Base-by-base conservation (phyloP, 2,797 vertebrate genomes). In the Champsocephalus esox region DNA sequence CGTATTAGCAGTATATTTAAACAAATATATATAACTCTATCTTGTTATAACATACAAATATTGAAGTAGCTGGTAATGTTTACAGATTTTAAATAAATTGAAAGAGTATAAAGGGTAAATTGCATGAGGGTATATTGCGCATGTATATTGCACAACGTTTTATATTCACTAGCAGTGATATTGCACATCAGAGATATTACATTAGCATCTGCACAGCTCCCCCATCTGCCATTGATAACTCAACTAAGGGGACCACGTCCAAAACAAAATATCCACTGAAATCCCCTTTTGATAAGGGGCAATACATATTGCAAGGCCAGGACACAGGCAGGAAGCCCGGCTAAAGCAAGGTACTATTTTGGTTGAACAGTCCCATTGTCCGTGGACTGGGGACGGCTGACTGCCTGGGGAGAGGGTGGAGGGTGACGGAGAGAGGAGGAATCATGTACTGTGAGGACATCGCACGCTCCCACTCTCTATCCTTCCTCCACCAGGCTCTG, bases 291-390 rank as follows among this genome's bases (percentile, higher is more conserved):
- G 85, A 91, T 92, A 87, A 82, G 60, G 24, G n/a, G 58, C 45
- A 81, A 87, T 80, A 90, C 80, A 82, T 86, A 86, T 78, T 81
- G 82, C 85, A 73, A 90, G 82, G 78, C 80, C 60, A 75, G 80
- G 71, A 87, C 84, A 50, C 52, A 70, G 75, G 72, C 91, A 93
- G 93, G 93, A 95, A 93, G 89, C 84, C 48, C 67, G 64, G 66
- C 78, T 87, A 82, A 87, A 81, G 83, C 82, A 88, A 91, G 89
- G 89, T 87, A 78, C 91, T 93, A 94, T 94, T 94, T 94, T 93
- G 77, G 89, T 90, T 92, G 90, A 93, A 91, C 86, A 89, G 80
- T 91, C 79, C 78, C 86, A 94, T 94, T 94, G 93, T 93, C 82
- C 7, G 1, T 63, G 65, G 84, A 74, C 78, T 75, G 75, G 65